These are phyloP conservation scores for Trachemys scripta DNA, from an alignment of 2,113 vertebrate species.

Conservation along the genomic window DNA sequence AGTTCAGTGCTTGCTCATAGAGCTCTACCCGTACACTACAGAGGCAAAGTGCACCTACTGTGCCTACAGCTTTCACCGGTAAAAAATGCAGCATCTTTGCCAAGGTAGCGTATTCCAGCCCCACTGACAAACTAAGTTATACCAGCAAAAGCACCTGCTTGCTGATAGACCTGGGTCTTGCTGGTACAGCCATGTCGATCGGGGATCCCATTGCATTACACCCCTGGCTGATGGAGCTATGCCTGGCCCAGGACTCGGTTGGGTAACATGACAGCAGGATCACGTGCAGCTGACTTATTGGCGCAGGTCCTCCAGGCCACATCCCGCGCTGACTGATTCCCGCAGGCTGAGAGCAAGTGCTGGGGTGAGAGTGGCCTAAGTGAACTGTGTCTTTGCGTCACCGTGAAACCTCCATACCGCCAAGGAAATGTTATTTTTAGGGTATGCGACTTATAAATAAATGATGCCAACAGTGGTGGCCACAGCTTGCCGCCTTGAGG, in stretches of 20 bases:
- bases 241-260: not conserved
- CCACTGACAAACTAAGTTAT: not conserved
- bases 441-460: not conserved
- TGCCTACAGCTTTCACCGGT: too few relatives aligned
- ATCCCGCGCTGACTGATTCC: not conserved
- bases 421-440: not conserved
- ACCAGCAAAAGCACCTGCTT: not conserved
- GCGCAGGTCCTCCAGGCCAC: not conserved
- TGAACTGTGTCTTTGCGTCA: not conserved
- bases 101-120: not conserved
- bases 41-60: not conserved
- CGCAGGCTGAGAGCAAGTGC: not conserved
- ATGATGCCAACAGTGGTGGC: not conserved
- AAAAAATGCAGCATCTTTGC: not conserved
- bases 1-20: not conserved
- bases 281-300: not conserved
- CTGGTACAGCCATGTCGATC: not conserved
- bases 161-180: not conserved
- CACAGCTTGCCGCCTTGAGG: not conserved
- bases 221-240: not conserved
- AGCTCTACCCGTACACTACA: not conserved
- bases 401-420: not conserved
- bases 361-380: too few relatives aligned
- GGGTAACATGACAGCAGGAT: not conserved
- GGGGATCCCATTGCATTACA: not conserved